These are phyloP conservation scores for Ophonus ardosiacus DNA, from an alignment of 2,888 invertebrate genomes.

Conservation along the genomic window DNA sequence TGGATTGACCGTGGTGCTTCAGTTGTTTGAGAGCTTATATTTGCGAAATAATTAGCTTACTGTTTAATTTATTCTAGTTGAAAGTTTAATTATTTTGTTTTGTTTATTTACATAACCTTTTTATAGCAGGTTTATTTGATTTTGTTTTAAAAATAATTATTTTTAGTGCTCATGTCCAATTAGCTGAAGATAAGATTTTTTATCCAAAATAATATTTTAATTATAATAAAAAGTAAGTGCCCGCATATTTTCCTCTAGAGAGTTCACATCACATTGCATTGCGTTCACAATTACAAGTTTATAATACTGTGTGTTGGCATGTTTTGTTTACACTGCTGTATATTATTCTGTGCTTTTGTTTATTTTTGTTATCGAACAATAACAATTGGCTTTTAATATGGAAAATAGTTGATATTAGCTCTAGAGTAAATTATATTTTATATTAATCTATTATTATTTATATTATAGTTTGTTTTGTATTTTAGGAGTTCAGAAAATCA, in stretches of 20 bases:
- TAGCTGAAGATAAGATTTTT: slow-evolving; percentile 39
- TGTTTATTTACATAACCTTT: slow-evolving; percentile 19
- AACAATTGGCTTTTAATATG: slow-evolving; percentile 1
- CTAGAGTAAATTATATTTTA: background rate
- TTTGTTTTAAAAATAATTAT: slow-evolving; percentile 25
- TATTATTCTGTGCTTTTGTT: slow-evolving; percentile 4
- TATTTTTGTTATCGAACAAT: background rate
- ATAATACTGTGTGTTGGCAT: slow-evolving; percentile 4
- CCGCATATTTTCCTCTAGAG: slow-evolving; percentile 32
- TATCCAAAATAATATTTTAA: slow-evolving; percentile 28
- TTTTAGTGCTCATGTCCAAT: background rate
- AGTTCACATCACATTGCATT: slow-evolving; percentile 17
- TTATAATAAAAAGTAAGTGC: slow-evolving; percentile 33
- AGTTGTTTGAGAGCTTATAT: slow-evolving; percentile 18
- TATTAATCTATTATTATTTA: background rate
- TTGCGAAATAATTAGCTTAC: background rate
- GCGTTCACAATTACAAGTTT: slow-evolving; percentile 22
- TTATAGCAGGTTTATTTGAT: background rate
- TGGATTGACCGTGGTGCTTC: slow-evolving; percentile 15
- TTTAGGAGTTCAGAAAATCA: slow-evolving; percentile 65
- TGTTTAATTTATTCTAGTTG: background rate
- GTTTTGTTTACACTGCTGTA: background rate
- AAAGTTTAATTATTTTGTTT: background rate
- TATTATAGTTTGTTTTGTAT: slow-evolving; percentile 40
- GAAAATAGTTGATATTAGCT: slow-evolving; percentile 1